Evolutionary conservation across 2,113 vertebrate species (phyloP).

Genomic region (Festucalex cinctus): DNA sequence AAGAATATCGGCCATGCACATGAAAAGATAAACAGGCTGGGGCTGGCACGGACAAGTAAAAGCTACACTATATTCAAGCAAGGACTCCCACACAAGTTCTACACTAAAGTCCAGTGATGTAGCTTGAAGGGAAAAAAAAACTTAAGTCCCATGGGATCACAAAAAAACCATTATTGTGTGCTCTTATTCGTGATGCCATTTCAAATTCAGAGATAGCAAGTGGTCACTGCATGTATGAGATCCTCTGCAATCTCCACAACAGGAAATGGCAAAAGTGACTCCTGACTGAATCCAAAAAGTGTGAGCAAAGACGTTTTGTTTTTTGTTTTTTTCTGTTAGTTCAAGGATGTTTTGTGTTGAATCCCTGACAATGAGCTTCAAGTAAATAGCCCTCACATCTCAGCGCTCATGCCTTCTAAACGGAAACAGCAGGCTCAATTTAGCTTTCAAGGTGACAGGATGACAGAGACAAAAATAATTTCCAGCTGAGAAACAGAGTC

Average conservation of each 20-base stretch:
- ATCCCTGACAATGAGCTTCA: neutral
- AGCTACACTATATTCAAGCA: slow-evolving; percentile 6
- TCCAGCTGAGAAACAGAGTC: neutral
- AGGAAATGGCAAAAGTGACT: neutral
- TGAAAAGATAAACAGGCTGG: slow-evolving; percentile 36
- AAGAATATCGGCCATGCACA: slow-evolving; percentile 9
- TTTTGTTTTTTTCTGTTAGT: slow-evolving; percentile 8
- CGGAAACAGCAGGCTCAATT: neutral
- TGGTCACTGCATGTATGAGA: slow-evolving; percentile 2
- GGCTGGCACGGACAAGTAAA: slow-evolving; percentile 24
- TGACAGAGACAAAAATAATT: slow-evolving; percentile 7
- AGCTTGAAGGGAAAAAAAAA: too few species aligned
- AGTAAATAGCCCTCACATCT: neutral
- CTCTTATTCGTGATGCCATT: neutral
- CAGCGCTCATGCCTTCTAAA: neutral
- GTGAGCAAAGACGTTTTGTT: neutral
- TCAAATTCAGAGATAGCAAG: slow-evolving; percentile 21
- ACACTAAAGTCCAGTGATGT: slow-evolving; percentile 11
- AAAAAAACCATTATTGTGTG: fast-evolving
- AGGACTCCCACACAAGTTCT: slow-evolving; percentile 2
- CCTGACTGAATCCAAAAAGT: slow-evolving; percentile 1
- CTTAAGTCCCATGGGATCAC: too few species aligned
- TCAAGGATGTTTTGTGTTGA: neutral
- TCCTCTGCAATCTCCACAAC: neutral
- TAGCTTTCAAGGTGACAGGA: neutral